Base-by-base conservation (phyloP, 2,888 invertebrate genomes). In the Plagodis pulveraria region DNA sequence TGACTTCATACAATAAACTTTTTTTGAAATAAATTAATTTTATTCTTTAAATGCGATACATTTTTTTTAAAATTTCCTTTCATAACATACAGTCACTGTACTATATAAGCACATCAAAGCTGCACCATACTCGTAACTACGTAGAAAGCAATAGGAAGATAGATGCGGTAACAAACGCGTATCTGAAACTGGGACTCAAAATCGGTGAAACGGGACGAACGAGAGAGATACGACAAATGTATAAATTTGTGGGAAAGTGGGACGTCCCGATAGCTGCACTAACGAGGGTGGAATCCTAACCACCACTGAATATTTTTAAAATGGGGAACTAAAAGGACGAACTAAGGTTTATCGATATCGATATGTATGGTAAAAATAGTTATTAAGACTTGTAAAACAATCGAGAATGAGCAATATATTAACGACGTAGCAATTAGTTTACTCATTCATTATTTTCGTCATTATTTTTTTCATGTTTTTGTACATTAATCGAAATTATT, bases 261-360 rank as follows among this genome's bases (percentile, higher is more conserved):
- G 65, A 47, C 46, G 50, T 54, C 8, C 62, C 68, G 70, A 73
- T 74, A 69, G 65, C 58, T 57, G 61, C 68, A 72, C 77, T 79
- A 80, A 80, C 79, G 77, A 78, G 75, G 70, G 69, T 69, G 51
- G 67, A 65, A 66, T 64, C 64, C 72, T 64, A 70, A 63, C 69
- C 69, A 63, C 69, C 69, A 45, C 67, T 55, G 71, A 77, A 77
- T 77, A 70, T 75, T 74, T 72, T 72, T 70, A 40, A 71, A 71
- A 72, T 44, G 72, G 63, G 50, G 72, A 7, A 56, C 10, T 33
- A 6, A 7, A 10, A 41, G 11, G 32, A 11, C 33, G 8, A 10
- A 42, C 33, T 40, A 0, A 11, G 11, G 7, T 8, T 42, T 52
- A 9, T 56, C 60, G 60, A 60, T 54, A 48, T 48, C 54, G 46